phyloP scores from a whole-genome alignment of 2,113 vertebrate species.

The Gracilinanus agilis region DNA sequence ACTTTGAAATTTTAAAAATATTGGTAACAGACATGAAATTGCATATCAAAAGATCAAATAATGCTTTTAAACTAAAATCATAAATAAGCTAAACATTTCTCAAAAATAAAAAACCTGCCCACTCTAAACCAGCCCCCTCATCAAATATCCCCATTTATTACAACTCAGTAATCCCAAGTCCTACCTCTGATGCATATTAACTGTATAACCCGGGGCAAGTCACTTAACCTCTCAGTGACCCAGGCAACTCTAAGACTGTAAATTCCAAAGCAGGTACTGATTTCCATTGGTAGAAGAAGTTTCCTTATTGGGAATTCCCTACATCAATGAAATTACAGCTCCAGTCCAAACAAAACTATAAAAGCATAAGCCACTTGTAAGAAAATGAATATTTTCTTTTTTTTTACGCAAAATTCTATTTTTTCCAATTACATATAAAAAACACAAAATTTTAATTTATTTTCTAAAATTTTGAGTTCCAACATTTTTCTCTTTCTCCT shows the following conservation, averaged over 20 bases:
- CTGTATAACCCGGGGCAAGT: not conserved
- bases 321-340: not conserved
- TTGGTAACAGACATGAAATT: not conserved
- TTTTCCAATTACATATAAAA: no score
- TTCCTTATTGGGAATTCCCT: not conserved
- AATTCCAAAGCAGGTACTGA: not conserved
- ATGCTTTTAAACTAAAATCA: not conserved
- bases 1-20: not conserved
- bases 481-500: no score
- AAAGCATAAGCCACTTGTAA: not conserved
- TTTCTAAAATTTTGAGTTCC: no score
- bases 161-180: not conserved
- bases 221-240: not conserved
- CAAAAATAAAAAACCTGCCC: not conserved
- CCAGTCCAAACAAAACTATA: not conserved
- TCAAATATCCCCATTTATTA: not conserved
- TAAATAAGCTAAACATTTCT: not conserved
- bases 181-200: not conserved
- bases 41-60: not conserved
- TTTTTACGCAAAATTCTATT: no score
- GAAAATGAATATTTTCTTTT: not conserved
- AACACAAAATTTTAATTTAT: no score
- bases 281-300: not conserved
- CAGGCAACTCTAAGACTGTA: not conserved
- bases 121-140: not conserved